Evolutionary conservation across 2,888 invertebrate genomes (phyloP).

Genomic region (Polydesmus complanatus): DNA sequence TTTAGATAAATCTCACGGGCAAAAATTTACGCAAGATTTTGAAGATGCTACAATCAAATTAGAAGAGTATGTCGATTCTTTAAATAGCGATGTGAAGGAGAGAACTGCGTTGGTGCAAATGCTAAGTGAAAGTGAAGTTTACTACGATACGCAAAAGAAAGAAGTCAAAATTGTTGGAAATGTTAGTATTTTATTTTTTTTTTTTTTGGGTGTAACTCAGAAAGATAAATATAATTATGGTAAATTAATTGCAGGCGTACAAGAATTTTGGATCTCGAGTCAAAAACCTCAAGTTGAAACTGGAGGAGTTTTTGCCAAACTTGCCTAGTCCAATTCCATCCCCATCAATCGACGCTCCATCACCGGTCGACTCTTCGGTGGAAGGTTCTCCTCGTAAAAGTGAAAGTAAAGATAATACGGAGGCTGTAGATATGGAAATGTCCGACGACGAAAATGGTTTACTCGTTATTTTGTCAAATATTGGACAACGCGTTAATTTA

Average conservation of each 20-base stretch:
- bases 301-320: conserved; percentile 63
- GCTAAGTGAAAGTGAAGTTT: conserved; percentile 65
- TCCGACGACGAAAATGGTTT: conserved; percentile 17
- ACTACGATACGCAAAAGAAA: conserved; percentile 75
- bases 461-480: no score
- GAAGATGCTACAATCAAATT: conserved; percentile 65
- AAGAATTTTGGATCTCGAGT: conserved; percentile 83
- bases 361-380: conserved; percentile 38
- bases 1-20: conserved; percentile 65
- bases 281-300: conserved; percentile 65
- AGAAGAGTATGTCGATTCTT: conserved; percentile 61
- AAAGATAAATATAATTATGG: no score
- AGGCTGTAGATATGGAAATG: conserved; percentile 20
- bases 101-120: conserved; percentile 60
- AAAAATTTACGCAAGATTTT: conserved; percentile 74
- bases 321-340: conserved; percentile 48
- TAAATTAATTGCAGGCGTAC: conserved; percentile 54
- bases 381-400: conserved; percentile 3
- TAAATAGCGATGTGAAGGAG: conserved; percentile 69
- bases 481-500: conserved; percentile 4
- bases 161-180: conserved; percentile 93
- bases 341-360: conserved; percentile 55
- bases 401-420: conserved; percentile 16
- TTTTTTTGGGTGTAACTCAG: no score
- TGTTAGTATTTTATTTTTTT: conserved; percentile 50